Conservation (phyloP, 2,113 vertebrate genomes). For the Tragulus kanchil region DNA sequence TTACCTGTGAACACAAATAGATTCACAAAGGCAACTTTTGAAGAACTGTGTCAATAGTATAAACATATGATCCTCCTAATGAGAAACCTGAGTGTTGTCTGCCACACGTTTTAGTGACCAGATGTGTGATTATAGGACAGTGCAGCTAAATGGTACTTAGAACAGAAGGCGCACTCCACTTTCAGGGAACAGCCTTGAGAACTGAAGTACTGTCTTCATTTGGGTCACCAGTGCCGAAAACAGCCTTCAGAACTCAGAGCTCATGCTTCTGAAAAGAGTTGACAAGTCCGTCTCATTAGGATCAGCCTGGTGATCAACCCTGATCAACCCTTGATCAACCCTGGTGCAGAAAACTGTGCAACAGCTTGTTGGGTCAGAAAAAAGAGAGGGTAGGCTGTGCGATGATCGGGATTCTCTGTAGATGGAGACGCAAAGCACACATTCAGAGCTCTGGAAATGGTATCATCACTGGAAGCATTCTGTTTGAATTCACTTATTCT, state of each 20-base stretch:
- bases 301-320: neutral
- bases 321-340: neutral
- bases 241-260: neutral
- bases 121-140: neutral
- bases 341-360: neutral
- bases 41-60: neutral
- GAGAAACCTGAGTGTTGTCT: neutral
- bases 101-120: neutral
- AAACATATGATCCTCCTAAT: neutral
- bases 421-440: neutral
- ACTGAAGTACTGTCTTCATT: neutral
- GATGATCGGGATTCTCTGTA: neutral
- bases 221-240: neutral
- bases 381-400: neutral
- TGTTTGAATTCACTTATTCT: neutral
- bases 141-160: neutral
- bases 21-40: neutral
- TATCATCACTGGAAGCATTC: neutral
- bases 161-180: neutral
- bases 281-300: neutral
- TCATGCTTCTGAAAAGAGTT: too few species aligned
- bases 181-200: neutral
- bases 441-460: neutral
- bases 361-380: neutral
- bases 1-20: neutral